phyloP scores from a whole-genome alignment of 2,888 invertebrate species.

The Cryptus armator region DNA sequence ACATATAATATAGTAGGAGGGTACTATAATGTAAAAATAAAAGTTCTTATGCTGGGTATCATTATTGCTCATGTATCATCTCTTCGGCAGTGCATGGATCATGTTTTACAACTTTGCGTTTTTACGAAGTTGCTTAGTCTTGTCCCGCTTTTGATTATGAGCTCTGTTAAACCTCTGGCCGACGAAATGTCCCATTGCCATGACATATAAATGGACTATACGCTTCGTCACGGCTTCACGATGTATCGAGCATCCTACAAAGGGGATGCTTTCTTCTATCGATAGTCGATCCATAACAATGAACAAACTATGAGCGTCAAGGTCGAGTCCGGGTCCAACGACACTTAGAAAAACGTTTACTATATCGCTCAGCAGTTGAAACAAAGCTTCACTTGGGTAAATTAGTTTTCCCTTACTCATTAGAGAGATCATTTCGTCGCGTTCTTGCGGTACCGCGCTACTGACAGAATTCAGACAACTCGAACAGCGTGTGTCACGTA shows the following conservation, averaged over 20 bases:
- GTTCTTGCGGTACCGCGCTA: not conserved
- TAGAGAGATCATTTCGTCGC: not conserved
- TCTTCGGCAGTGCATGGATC: too few relatives aligned
- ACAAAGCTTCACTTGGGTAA: not conserved
- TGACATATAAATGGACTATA: not conserved
- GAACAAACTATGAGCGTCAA: not conserved
- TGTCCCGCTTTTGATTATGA: not conserved
- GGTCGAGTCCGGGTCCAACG: not conserved
- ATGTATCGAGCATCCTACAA: not conserved
- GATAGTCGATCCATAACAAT: not conserved
- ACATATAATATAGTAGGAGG: too few relatives aligned
- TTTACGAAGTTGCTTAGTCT: conserved; percentile 2
- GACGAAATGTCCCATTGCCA: conserved; percentile 21
- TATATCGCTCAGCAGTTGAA: not conserved
- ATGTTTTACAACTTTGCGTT: conserved; percentile 9
- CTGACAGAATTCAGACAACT: not conserved
- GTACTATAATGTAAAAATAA: too few relatives aligned
- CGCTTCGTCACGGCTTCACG: conserved; percentile 1
- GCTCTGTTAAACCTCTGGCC: conserved; percentile 1
- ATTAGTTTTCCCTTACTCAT: not conserved
- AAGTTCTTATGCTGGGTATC: too few relatives aligned
- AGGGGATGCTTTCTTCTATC: not conserved
- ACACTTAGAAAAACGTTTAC: conserved; percentile 2
- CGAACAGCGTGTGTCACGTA: too few relatives aligned
- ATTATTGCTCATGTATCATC: too few relatives aligned